These are phyloP conservation scores for Chouioia cunea DNA, from an alignment of 2,888 invertebrate species.

Conservation along the genomic window DNA sequence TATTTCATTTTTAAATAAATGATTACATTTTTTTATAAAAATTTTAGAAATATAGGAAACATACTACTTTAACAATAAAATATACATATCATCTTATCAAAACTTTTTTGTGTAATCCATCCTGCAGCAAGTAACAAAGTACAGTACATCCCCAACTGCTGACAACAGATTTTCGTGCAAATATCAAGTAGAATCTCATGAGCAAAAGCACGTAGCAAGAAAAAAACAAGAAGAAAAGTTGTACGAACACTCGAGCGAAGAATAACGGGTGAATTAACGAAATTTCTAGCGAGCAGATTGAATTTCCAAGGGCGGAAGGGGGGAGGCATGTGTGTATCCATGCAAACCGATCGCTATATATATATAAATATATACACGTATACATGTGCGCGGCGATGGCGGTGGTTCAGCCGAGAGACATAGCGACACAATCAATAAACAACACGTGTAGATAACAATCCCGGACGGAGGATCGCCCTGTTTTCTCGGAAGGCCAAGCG, in stretches of 20 bases:
- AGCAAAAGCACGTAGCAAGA: no score
- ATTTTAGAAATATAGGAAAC: no score
- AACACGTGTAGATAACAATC: constrained; percentile 68
- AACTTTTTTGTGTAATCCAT: no score
- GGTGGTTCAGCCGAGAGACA: constrained; percentile 53
- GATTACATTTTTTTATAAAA: no score
- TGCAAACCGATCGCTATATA: constrained; percentile 1
- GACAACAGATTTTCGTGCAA: no score
- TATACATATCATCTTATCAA: no score
- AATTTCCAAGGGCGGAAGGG: constrained; percentile 15
- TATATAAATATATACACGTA: constrained; percentile 8
- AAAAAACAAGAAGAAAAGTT: no score
- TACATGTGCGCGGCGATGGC: neutral
- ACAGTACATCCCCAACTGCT: no score
- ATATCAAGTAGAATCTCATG: no score
- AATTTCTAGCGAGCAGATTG: constrained; percentile 30
- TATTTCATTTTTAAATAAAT: no score
- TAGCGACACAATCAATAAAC: constrained; percentile 67
- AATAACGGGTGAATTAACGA: constrained; percentile 23
- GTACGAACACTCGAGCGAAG: neutral
- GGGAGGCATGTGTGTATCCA: neutral
- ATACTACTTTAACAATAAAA: no score
- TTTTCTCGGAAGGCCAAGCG: constrained; percentile 61
- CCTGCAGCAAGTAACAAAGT: no score
- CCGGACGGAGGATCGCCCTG: constrained; percentile 62